Conservation (phyloP, 2,888 invertebrate genomes). For the Caenorhabditis imperialis region DNA sequence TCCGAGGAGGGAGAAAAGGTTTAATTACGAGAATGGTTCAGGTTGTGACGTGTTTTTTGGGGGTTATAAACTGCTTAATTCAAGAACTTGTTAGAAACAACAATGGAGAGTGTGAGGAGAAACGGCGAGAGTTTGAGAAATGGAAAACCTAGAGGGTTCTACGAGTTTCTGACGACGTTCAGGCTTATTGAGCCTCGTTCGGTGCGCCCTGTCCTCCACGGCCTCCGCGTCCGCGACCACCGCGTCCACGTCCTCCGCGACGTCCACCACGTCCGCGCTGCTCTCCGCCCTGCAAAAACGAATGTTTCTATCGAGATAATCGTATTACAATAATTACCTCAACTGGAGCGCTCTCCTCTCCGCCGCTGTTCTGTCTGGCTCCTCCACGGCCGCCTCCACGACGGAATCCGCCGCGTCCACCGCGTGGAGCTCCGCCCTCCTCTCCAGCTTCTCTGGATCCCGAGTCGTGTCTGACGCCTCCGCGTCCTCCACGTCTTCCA, state of each 20-base stretch:
- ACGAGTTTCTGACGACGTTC: slow-evolving; percentile 19
- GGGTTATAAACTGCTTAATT: slow-evolving; percentile 30
- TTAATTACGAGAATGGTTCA: slow-evolving; percentile 54
- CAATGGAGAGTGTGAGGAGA: slow-evolving; percentile 5
- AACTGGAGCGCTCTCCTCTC: slow-evolving; percentile 19
- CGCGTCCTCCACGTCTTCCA: slow-evolving; percentile 57
- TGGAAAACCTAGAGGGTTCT: slow-evolving; percentile 37
- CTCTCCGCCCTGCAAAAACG: slow-evolving; percentile 28
- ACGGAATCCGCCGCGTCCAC: slow-evolving; percentile 54
- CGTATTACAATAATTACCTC: slow-evolving; percentile 16
- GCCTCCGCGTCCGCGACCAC: slow-evolving; percentile 65
- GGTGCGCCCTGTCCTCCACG: slow-evolving; percentile 57
- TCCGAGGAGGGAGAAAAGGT: slow-evolving; percentile 34
- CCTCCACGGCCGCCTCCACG: slow-evolving; percentile 57
- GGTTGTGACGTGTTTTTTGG: slow-evolving; percentile 43
- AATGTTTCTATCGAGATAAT: too few relatives aligned
- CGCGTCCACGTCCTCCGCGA: slow-evolving; percentile 58
- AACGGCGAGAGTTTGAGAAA: slow-evolving; percentile 10
- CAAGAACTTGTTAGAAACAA: slow-evolving; percentile 21
- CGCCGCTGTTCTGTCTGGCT: slow-evolving; percentile 31
- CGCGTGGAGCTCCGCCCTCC: slow-evolving; percentile 25
- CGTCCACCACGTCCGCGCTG: slow-evolving; percentile 47
- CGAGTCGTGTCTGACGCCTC: slow-evolving; percentile 49
- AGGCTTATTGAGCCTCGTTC: slow-evolving; percentile 32
- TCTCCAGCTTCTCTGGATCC: slow-evolving; percentile 39